phyloP scores from a whole-genome alignment of 2,888 invertebrate genomes.

The Apodemia mormo region DNA sequence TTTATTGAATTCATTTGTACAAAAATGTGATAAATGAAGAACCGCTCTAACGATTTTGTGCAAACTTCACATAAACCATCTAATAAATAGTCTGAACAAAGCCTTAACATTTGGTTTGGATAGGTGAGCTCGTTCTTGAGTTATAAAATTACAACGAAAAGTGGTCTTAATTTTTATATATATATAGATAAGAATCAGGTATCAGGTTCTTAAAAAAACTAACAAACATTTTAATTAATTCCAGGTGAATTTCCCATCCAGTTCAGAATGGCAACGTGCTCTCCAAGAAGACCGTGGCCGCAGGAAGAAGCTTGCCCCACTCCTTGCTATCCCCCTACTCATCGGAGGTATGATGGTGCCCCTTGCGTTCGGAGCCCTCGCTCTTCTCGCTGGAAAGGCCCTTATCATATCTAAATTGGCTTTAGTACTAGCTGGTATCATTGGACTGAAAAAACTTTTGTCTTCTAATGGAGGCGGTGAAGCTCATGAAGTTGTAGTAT shows the following conservation, averaged over 20 bases:
- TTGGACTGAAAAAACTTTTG: slow-evolving; percentile 91
- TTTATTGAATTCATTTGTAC: no score
- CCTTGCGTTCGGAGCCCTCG: slow-evolving; percentile 90
- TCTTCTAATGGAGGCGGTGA: slow-evolving; percentile 84
- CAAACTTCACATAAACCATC: no score
- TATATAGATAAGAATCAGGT: no score
- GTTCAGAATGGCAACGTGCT: slow-evolving; percentile 83
- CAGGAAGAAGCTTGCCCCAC: slow-evolving; percentile 87
- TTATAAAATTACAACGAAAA: no score
- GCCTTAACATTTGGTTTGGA: no score
- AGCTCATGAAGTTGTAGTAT: slow-evolving; percentile 87
- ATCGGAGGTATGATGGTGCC: slow-evolving; percentile 91
- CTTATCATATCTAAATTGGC: slow-evolving; percentile 92
- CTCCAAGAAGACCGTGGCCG: slow-evolving; percentile 86
- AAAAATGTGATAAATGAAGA: no score
- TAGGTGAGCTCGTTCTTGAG: no score
- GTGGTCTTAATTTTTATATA: no score
- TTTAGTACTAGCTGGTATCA: slow-evolving; percentile 90
- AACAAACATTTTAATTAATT: slow-evolving; percentile 35
- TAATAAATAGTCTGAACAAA: no score
- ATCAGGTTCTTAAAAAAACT: not conserved
- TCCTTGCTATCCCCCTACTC: slow-evolving; percentile 89
- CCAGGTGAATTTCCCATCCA: slow-evolving; percentile 88
- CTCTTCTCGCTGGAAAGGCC: slow-evolving; percentile 92
- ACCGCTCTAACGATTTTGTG: no score